These are phyloP conservation scores for Ceratothoa steindachneri DNA, from an alignment of 2,888 invertebrate genomes.

Conservation along the genomic window DNA sequence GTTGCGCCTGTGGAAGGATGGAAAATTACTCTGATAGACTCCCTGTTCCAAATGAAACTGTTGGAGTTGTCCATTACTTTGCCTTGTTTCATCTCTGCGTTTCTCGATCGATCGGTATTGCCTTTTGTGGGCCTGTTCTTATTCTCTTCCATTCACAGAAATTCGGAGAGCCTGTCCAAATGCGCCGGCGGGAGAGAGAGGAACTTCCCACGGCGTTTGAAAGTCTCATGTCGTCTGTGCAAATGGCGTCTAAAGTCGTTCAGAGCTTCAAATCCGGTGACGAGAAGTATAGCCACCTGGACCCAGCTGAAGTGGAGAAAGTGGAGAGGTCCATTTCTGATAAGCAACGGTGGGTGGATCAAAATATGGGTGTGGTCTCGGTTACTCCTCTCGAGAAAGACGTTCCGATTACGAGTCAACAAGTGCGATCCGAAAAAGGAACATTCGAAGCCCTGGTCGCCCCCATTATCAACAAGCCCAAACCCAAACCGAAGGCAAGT, in stretches of 20 bases:
- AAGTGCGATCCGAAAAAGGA: conserved; percentile 38
- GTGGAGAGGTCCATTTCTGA: conserved; percentile 65
- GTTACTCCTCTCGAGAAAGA: conserved; percentile 65
- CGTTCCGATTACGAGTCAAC: conserved; percentile 43
- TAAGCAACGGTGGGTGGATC: conserved; percentile 77
- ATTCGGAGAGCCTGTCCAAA: conserved; percentile 84
- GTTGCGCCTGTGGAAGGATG: too few relatives aligned
- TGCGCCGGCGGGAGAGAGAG: conserved; percentile 74
- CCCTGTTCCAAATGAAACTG: too few relatives aligned
- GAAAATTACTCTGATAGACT: too few relatives aligned
- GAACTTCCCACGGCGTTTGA: conserved; percentile 74
- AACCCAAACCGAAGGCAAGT: conserved; percentile 67
- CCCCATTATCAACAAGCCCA: conserved; percentile 82
- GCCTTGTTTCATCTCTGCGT: too few relatives aligned
- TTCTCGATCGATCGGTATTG: too few relatives aligned
- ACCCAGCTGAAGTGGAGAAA: conserved; percentile 70
- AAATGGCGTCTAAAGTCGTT: conserved; percentile 69
- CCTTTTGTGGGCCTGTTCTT: too few relatives aligned
- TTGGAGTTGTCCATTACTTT: too few relatives aligned
- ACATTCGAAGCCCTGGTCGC: conserved; percentile 58
- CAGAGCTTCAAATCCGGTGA: conserved; percentile 66
- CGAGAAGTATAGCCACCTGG: conserved; percentile 68
- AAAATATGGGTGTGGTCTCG: conserved; percentile 64
- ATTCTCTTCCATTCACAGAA: conserved; percentile 54
- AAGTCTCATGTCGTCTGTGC: conserved; percentile 70